Evolutionary conservation across 2,888 invertebrate genomes (phyloP).

Genomic region (Seira ritae): DNA sequence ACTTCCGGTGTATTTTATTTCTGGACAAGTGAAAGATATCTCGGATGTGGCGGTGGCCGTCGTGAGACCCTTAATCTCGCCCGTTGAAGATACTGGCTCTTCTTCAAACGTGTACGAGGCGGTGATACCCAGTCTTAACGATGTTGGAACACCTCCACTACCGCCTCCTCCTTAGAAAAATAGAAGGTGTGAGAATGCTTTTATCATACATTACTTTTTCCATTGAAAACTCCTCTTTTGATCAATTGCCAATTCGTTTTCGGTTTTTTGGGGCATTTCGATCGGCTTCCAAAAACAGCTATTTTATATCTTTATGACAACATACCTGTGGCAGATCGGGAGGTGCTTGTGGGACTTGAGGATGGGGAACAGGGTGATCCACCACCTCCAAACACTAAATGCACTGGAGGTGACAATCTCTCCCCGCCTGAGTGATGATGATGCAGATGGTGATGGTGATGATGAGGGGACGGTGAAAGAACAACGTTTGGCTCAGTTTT

Average conservation of each 20-base stretch:
- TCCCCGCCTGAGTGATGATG: slow-evolving; percentile 30
- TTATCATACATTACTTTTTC: background rate
- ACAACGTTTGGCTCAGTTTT: slow-evolving; percentile 57
- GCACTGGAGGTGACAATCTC: slow-evolving; percentile 47
- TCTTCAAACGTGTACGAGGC: slow-evolving; percentile 72
- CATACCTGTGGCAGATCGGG: slow-evolving; percentile 46
- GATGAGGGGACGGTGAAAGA: slow-evolving; percentile 42
- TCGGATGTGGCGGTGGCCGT: slow-evolving; percentile 39
- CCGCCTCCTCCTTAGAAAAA: slow-evolving; percentile 46
- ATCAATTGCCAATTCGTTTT: background rate
- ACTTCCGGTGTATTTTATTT: slow-evolving; percentile 52
- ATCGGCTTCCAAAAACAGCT: slow-evolving; percentile 27
- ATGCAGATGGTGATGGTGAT: slow-evolving; percentile 25
- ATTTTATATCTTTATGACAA: background rate
- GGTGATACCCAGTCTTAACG: slow-evolving; percentile 69
- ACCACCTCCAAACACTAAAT: slow-evolving; percentile 48
- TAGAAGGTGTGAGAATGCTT: background rate
- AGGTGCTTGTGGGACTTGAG: slow-evolving; percentile 37
- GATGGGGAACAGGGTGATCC: slow-evolving; percentile 37
- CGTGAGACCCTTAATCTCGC: slow-evolving; percentile 26
- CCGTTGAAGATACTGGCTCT: slow-evolving; percentile 53
- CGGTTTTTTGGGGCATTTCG: slow-evolving; percentile 26
- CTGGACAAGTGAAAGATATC: slow-evolving; percentile 57
- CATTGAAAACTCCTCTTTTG: background rate
- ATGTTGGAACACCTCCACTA: slow-evolving; percentile 60